Percentiles rank a stretch among this genome's conserved stretches.
Evolutionary conservation across 2,113 vertebrate species (phyloP).

Genomic region (Triplophysa siluroides): DNA sequence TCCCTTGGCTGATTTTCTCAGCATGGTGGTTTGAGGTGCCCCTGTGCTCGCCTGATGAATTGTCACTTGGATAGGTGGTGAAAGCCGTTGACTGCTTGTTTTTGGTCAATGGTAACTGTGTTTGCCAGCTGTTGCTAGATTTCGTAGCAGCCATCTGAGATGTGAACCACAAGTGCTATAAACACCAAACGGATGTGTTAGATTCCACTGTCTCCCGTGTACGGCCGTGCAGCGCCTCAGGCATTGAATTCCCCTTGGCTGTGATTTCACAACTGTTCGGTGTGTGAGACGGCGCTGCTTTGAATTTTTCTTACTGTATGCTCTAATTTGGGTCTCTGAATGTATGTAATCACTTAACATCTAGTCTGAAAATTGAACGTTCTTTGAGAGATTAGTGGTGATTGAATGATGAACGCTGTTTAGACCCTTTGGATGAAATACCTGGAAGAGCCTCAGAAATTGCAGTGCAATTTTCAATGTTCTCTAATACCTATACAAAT

Average conservation of each 20-base stretch:
- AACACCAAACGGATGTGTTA: conserved; percentile 8
- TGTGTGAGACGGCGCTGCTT: not conserved
- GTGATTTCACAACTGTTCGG: conserved; percentile 3
- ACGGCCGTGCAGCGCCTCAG: not conserved
- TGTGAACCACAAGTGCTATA: conserved; percentile 3
- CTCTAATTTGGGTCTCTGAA: not conserved
- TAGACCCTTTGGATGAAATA: not conserved
- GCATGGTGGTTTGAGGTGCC: conserved; percentile 1
- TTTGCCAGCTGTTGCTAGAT: conserved; percentile 14
- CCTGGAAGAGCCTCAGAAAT: not conserved
- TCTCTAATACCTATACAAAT: not conserved
- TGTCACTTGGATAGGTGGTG: conserved; percentile 39
- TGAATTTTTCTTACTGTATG: not conserved
- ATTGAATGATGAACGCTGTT: not conserved
- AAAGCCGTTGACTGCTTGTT: conserved; percentile 30
- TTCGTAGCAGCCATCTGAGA: conserved; percentile 1
- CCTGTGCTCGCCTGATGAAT: conserved; percentile 41
- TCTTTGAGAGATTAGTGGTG: not conserved
- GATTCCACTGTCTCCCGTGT: conserved; percentile 14
- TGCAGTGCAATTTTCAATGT: not conserved
- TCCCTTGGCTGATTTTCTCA: conserved; percentile 8
- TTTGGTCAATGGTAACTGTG: conserved; percentile 29
- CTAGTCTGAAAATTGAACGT: conserved; percentile 1
- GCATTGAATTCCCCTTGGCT: conserved; percentile 24
- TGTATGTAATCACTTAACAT: not conserved